Evolutionary conservation across 2,888 invertebrate genomes (phyloP), one percentile per base, ranked within the genome.

Genomic region (Tachystola acroxantha): DNA sequence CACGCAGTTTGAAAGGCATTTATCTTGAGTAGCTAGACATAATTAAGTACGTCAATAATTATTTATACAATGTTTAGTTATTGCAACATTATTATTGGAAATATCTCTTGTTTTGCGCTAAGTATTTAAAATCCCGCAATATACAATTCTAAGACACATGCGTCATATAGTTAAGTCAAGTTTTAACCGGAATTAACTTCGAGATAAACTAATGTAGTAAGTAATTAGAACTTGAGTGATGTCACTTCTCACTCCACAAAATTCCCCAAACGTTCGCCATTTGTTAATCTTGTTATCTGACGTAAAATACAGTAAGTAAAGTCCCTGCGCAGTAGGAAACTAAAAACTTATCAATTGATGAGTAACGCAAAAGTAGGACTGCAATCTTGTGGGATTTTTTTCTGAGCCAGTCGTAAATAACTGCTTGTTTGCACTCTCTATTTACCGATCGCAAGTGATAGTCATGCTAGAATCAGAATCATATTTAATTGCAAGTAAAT

Each of bases 181-280:
- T 19, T 39, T 16, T n/a, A 13, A 20, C 16, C 11, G 48, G 46
- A 40, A 42, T 49, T 46, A 46, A 43, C 46, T 36, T 32, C 32
- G 14, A 43, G 47, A 50, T 46, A 46, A 49, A 50, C 39, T 45
- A 43, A 51, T 63, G 58, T 53, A 54, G 44, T 36, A 30, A 42
- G 53, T 59, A 64, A 64, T 66, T 62, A 61, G 45, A 35, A 43
- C 36, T 34, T 32, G 40, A 36, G 45, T 64, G 63, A 66, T 56
- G 62, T 69, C 62, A 67, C n/a, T n/a, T n/a, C n/a, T n/a, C n/a
- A n/a, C 42, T 32, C 42, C 22, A 53, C 39, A 51, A 62, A 57
- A 60, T 62, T 53, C 56, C 59, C 51, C 38, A 7, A 34, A 39
- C 16, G 5, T 13, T 25, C 40, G 45, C 39, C 46, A 50, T 46